Evolutionary conservation across 2,797 vertebrate species (phyloP).

Genomic region (Sebastes diploproa): DNA sequence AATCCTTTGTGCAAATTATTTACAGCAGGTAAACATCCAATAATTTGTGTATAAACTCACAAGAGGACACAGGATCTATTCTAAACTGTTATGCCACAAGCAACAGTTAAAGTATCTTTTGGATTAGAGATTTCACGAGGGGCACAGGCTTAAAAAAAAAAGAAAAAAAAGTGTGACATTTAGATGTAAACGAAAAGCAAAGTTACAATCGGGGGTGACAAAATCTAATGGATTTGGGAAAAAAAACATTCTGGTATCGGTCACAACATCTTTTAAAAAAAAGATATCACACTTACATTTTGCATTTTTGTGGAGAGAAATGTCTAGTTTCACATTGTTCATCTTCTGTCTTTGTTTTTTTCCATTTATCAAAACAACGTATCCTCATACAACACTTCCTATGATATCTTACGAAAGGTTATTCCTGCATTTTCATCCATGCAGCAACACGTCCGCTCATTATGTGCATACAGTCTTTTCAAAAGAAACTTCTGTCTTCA

Average conservation of each 20-base stretch:
- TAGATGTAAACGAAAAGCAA: not conserved
- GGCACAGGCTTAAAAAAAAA: not conserved
- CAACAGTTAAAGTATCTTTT: not conserved
- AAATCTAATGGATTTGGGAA: not conserved
- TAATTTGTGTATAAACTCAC: not conserved
- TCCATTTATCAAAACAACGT: not conserved
- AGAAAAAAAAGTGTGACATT: not conserved
- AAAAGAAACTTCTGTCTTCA: no score
- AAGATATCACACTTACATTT: not conserved
- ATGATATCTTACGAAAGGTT: no score
- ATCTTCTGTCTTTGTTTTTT: not conserved
- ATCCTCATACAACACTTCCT: no score
- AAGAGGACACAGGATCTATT: not conserved
- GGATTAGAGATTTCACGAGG: not conserved
- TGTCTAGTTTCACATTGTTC: not conserved
- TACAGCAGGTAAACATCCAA: constrained; percentile 35
- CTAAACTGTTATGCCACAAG: not conserved
- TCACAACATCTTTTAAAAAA: not conserved
- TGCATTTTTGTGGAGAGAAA: not conserved
- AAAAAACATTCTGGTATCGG: not conserved
- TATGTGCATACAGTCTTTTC: no score
- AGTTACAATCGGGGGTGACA: not conserved
- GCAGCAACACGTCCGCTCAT: no score
- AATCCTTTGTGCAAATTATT: constrained; percentile 51
- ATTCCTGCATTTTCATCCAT: no score